Evolutionary conservation across 2,797 vertebrate species (phyloP), one percentile per base, ranked within the genome.

Genomic region (Strix occidentalis): DNA sequence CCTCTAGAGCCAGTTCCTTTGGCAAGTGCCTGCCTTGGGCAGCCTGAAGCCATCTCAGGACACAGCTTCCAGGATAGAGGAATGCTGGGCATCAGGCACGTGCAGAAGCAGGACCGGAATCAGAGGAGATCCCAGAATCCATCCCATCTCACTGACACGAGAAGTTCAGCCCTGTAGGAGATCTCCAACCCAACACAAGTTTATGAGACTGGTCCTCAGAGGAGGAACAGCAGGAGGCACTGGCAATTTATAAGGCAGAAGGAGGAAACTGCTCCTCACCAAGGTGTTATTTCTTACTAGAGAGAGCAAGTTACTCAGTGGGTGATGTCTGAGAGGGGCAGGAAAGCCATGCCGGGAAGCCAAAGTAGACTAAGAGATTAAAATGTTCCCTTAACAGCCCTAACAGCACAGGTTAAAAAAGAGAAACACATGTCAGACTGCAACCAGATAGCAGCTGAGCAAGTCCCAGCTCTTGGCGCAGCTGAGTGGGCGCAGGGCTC

Each of bases 21-120:
- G 78, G 89, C 84, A 94, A 89, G n/a, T 7, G 3, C 29, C 53
- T 88, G 89, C 46, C 71, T 68, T 84, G 84, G 82, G 18, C 48
- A 69, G 75, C 56, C 93, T 69, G 50, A 88, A 72, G 89, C 65
- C 82, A 72, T 46, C 69, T 95, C 69, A 39, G 89, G 94, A 90
- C 95, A 78, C 50, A 53, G 35, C 7, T 87, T 35, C 29, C 43
- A 21, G 53, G 21, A 6, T 58, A 41, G 21, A 81, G 31, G 63
- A 77, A 48, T 8, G 10, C 63, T 89, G 6, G 1, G 26, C 48
- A 79, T 51, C 29, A 51, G 39, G 26, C 53, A 61, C 0, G 0
- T 50, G 48, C 58, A 87, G 61, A 83, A 84, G 19, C 53, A 53
- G 53, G 11, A 83, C 37, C 21, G 0, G 0, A 61, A 77, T 45